Evolutionary conservation across 2,797 vertebrate genomes (phyloP), one percentile per base, ranked within the genome.

Genomic region (Danio jaintianensis): DNA sequence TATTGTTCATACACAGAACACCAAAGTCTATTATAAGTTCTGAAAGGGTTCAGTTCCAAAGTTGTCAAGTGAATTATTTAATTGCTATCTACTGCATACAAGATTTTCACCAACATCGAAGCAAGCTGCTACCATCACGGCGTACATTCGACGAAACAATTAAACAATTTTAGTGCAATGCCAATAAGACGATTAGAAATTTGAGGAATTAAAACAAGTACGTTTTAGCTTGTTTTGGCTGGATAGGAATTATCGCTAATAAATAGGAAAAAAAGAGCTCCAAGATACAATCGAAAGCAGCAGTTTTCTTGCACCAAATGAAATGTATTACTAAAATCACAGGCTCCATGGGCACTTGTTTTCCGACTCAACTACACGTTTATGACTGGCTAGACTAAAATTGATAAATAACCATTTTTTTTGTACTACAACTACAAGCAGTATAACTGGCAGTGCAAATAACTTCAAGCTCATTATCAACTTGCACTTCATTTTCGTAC

Each of bases 361-460:
- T 58, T 61, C 18, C 2, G 0, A 63, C 45, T 43, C 18, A 15
- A 53, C 76, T 78, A 78, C 66, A 11, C 45, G 67, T 62, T 56
- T 15, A 63, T 10, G 68, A 72, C 36, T 18, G 52, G 47, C 68
- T 63, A 55, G 71, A 72, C 55, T 53, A 13, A 53, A 29, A 71
- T 52, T 12, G 63, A 55, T 79, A 71, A 79, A 79, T 79, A 79
- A 12, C 69, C 36, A 6, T 61, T 53, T 7, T 16, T 56, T 71
- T 79, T 63, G 47, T 63, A 79, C 3, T 29, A 29, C 36, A 72
- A 72, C 67, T 52, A 79, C 20, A 72, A 79, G 77, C 68, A 63
- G 45, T 53, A 42, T 36, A 68, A 83, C 70, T 70, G 81, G 76
- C 81, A 83, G 81, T 83, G 81, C 76, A 78, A 74, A 79, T 71